A percentile compares a stretch with the other conserved stretches of the same genome.
Conservation (phyloP, 2,888 invertebrate species). For the Sialis lutaria region DNA sequence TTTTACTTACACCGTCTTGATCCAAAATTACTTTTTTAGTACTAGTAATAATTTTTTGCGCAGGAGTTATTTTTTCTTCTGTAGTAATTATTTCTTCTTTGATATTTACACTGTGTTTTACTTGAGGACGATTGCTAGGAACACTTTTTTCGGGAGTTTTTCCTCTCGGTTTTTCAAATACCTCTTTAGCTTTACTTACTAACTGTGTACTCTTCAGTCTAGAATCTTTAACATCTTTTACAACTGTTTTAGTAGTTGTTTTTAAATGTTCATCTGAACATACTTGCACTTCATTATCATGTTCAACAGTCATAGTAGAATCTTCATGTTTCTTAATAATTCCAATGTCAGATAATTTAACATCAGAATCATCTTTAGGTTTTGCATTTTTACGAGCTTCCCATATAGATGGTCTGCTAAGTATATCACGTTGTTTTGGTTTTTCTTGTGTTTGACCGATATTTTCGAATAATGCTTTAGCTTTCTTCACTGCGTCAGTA, state of each 20-base stretch:
- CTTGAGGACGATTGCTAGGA: neutral
- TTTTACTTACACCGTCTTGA: neutral
- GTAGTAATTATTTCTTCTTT: neutral
- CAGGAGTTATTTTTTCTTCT: neutral
- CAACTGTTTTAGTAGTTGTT: slow-evolving; percentile 1
- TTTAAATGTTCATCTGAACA: slow-evolving; percentile 6
- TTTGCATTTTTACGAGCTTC: slow-evolving; percentile 18
- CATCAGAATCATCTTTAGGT: slow-evolving; percentile 13
- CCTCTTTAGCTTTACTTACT: neutral
- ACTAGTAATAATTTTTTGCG: neutral
- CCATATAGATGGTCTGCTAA: slow-evolving; percentile 31
- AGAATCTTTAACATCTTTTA: slow-evolving; percentile 1
- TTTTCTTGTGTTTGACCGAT: slow-evolving; percentile 18
- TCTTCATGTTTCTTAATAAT: slow-evolving; percentile 21
- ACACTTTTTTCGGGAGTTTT: neutral
- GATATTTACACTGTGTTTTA: neutral
- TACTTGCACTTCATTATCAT: slow-evolving; percentile 2
- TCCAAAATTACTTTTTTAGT: neutral
- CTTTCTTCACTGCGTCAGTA: slow-evolving; percentile 48
- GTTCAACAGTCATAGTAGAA: slow-evolving; percentile 5
- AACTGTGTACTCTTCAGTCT: slow-evolving; percentile 2
- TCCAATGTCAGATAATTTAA: slow-evolving; percentile 31
- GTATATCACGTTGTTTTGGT: slow-evolving; percentile 27
- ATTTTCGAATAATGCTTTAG: slow-evolving; percentile 53
- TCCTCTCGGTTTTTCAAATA: neutral